These are phyloP conservation scores for Brachymystax lenok DNA, from an alignment of 2,797 vertebrate species.

Conservation along the genomic window DNA sequence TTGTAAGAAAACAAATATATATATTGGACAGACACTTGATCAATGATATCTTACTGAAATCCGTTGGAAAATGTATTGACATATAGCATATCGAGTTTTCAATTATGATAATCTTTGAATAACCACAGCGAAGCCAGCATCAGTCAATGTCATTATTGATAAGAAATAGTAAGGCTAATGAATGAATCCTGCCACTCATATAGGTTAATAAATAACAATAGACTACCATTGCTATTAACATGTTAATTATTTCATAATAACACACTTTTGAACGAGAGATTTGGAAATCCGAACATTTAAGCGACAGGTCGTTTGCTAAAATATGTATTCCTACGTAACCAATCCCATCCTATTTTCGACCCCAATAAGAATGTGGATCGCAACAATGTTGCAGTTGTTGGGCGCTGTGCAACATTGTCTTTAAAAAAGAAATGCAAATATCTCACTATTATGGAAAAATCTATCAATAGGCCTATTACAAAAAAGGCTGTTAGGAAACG, in stretches of 20 bases:
- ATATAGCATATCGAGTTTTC: constrained; percentile 62
- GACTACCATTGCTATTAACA: constrained; percentile 28
- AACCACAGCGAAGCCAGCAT: constrained; percentile 39
- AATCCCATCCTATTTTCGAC: background rate
- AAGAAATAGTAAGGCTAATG: constrained; percentile 34
- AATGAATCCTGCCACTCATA: constrained; percentile 41
- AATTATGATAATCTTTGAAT: constrained; percentile 60
- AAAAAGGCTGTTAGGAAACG: background rate
- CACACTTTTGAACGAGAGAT: constrained; percentile 2
- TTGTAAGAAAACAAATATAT: background rate
- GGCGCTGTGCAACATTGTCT: background rate
- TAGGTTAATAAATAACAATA: constrained; percentile 12
- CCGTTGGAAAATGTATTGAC: background rate
- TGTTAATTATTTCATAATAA: constrained; percentile 9
- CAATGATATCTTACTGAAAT: no score
- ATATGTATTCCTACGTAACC: background rate
- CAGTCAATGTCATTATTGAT: constrained; percentile 53
- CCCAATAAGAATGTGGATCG: background rate
- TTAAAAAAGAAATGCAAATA: background rate
- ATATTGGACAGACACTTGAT: no score
- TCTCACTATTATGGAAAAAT: background rate
- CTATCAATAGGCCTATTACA: background rate
- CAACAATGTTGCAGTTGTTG: background rate
- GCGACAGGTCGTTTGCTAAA: constrained; percentile 9
- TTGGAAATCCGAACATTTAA: background rate